Base-by-base conservation (phyloP, 2,797 vertebrate genomes). In the Protonibea diacanthus region DNA sequence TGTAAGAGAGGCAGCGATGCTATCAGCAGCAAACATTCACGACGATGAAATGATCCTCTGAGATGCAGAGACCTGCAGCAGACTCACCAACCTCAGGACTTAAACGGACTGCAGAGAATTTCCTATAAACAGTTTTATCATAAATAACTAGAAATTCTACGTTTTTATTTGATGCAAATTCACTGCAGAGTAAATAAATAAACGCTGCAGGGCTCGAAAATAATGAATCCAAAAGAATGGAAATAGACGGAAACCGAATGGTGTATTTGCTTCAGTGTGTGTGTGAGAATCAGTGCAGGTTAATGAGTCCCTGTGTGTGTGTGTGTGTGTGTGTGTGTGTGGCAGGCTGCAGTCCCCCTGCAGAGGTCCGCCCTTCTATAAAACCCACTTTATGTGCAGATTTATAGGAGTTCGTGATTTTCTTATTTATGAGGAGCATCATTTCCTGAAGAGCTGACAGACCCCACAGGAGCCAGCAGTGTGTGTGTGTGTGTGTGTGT, bases 331-430 rank as follows among this genome's bases (percentile, higher is more conserved):
- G 61, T 68, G 48, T 38, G 67, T 17, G 51, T 40, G 56, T 52
- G 62, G 47, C 38, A 38, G 45, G 15, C 23, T 78, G 74, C 13
- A 2, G 55, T 58, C 17, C 23, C 23, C 23, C 21, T 38, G 25
- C 72, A 67, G 48, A 58, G 59, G 9, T 65, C 47, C 29, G 1
- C 44, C 59, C 52, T 65, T 25, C 25, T 11, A 60, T 66, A 78
- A 86, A 82, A 81, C 23, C 75, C 78, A 75, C 49, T 88, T 81
- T 65, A 83, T 77, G 63, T 79, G 74, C 73, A 81, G 77, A 83
- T 86, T 84, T 74, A 84, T 59, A 49, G 71, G 67, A 79, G 63
- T 67, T 68, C 21, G 20, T 78, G 8, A 84, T 84, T 81, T 79
- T 84, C 53, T 68, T 81, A 81, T 86, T 86, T 64, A 83, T 73